phyloP scores from a whole-genome alignment of 2,888 invertebrate genomes.

The Drosophila paramelanica region DNA sequence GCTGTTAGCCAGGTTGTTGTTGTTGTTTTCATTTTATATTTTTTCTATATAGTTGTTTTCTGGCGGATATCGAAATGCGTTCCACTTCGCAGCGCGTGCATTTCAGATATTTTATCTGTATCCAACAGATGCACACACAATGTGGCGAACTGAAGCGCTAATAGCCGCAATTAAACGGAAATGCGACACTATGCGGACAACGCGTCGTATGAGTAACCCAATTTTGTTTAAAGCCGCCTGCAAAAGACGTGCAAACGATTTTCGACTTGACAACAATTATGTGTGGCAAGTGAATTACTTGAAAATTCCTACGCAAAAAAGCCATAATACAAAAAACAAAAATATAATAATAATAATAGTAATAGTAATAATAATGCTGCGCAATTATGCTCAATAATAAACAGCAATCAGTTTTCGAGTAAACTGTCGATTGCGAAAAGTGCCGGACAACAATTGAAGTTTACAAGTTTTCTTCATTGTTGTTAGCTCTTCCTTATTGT shows the following conservation, averaged over 20 bases:
- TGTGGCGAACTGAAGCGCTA: constrained; percentile 29
- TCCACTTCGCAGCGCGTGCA: constrained; percentile 84
- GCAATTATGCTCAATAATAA: constrained; percentile 55
- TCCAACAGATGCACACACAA: constrained; percentile 38
- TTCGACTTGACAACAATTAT: constrained; percentile 20
- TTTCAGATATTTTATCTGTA: constrained; percentile 52
- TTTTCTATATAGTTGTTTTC: constrained; percentile 17
- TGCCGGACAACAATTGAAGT: constrained; percentile 46
- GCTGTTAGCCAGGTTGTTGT: constrained; percentile 9
- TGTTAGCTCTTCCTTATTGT: constrained; percentile 19
- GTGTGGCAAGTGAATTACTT: constrained; percentile 18
- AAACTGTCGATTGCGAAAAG: constrained; percentile 55
- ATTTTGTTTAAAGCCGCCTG: constrained; percentile 18
- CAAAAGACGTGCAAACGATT: constrained; percentile 35
- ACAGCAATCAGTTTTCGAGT: constrained; percentile 53
- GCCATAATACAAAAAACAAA: constrained; percentile 13
- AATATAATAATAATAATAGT: constrained; percentile 13
- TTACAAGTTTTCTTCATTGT: constrained; percentile 26
- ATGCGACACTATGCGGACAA: constrained; percentile 27
- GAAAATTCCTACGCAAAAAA: constrained; percentile 26
- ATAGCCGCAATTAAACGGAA: constrained; percentile 46
- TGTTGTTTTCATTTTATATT: background rate
- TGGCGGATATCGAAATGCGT: constrained; percentile 84
- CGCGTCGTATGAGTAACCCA: constrained; percentile 54
- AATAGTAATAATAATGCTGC: constrained; percentile 29